Conservation (phyloP, 2,113 vertebrate genomes). For the Baryphthengus martii region DNA sequence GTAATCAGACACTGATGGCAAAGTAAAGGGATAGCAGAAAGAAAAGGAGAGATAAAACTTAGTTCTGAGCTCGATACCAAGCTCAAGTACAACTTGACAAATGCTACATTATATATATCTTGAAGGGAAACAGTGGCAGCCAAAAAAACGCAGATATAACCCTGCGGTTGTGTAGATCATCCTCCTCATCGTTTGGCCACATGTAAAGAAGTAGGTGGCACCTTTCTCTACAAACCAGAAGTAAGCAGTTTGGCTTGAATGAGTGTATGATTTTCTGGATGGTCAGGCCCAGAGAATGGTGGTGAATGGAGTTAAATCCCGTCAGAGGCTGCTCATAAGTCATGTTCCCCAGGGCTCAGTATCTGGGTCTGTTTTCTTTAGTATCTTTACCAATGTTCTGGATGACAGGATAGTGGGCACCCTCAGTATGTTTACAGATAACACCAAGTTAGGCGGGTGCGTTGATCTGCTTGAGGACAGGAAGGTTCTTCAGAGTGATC, state of each 20-base stretch:
- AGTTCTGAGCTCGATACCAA: not conserved
- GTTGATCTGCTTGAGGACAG: too few species aligned
- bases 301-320: too few species aligned
- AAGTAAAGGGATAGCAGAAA: not conserved
- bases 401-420: too few species aligned
- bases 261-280: not conserved
- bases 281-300: too few species aligned
- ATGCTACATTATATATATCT: not conserved
- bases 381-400: too few species aligned
- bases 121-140: not conserved
- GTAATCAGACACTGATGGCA: not conserved
- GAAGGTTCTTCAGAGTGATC: too few species aligned
- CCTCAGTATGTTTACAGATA: too few species aligned
- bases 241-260: not conserved
- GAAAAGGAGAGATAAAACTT: not conserved
- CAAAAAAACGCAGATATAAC: not conserved
- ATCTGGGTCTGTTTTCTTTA: too few species aligned
- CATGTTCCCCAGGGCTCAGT: too few species aligned
- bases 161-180: not conserved
- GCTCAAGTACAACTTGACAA: accelerated
- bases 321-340: too few species aligned
- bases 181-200: not conserved
- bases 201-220: not conserved
- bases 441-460: too few species aligned
- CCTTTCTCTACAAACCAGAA: not conserved